phyloP scores from a whole-genome alignment of 2,797 vertebrate species.

The Bryconaethiops microstoma region DNA sequence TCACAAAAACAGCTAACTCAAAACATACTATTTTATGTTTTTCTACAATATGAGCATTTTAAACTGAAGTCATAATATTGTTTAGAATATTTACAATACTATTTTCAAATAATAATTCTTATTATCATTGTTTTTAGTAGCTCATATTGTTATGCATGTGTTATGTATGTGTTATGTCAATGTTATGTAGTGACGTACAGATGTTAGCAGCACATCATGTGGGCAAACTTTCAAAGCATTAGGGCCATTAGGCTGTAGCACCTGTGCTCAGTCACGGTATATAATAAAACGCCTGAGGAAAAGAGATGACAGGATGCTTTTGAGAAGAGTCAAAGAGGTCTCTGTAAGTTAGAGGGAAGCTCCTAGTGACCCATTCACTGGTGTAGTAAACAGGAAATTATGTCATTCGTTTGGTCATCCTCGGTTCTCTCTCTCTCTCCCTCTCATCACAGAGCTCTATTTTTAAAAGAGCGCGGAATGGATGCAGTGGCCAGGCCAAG shows the following conservation, averaged over 20 bases:
- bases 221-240: not conserved
- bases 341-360: conserved; percentile 37
- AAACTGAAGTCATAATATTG: too few species aligned
- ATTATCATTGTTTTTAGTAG: too few species aligned
- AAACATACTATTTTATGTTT: too few species aligned
- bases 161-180: too few species aligned
- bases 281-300: not conserved
- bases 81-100: too few species aligned
- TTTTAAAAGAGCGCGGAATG: conserved; percentile 61
- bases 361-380: conserved; percentile 59
- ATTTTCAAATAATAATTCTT: too few species aligned
- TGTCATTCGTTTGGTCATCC: conserved; percentile 60
- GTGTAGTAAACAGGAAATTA: conserved; percentile 70
- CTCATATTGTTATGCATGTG: too few species aligned
- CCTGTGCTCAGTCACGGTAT: not conserved
- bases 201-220: not conserved
- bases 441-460: conserved; percentile 60
- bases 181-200: too few species aligned
- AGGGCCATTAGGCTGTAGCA: not conserved
- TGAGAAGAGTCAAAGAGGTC: conserved; percentile 19
- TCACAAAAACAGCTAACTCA: too few species aligned
- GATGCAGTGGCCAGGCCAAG: conserved; percentile 50
- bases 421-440: conserved; percentile 25
- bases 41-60: too few species aligned
- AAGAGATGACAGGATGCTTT: conserved; percentile 13